These are phyloP conservation scores for Pristionchus mayeri DNA, from an alignment of 2,888 invertebrate species.

Conservation along the genomic window DNA sequence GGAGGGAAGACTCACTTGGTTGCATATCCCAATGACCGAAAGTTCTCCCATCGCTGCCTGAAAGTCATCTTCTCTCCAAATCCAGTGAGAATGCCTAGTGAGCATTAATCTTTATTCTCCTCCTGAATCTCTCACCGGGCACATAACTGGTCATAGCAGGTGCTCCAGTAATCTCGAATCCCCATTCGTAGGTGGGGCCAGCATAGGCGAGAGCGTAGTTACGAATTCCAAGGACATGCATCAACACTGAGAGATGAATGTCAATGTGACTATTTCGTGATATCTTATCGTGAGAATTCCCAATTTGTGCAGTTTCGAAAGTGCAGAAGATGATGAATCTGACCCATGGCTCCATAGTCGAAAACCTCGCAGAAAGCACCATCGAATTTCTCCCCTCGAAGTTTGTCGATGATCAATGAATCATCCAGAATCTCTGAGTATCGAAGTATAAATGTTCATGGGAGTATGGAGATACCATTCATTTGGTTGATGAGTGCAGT, in stretches of 20 bases:
- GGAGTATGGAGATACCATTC: not conserved
- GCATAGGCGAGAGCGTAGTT: slow-evolving; percentile 23
- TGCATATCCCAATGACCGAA: not conserved
- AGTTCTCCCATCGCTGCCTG: slow-evolving; percentile 18
- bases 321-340: not conserved
- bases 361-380: slow-evolving; percentile 16
- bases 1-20: slow-evolving; percentile 1
- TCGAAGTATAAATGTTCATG: too few species aligned
- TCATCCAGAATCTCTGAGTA: slow-evolving; percentile 20
- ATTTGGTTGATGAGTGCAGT: not conserved
- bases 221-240: slow-evolving; percentile 12
- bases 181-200: slow-evolving; percentile 21
- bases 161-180: slow-evolving; percentile 10
- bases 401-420: not conserved
- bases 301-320: too few species aligned
- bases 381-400: slow-evolving; percentile 47
- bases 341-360: slow-evolving; percentile 16
- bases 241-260: not conserved
- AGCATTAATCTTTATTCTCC: not conserved
- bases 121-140: not conserved
- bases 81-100: not conserved
- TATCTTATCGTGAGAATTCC: too few species aligned
- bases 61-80: slow-evolving; percentile 35
- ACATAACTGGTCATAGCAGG: slow-evolving; percentile 33
- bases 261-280: not conserved